Percentiles rank a stretch among this genome's conserved stretches.
phyloP scores from a whole-genome alignment of 2,797 vertebrate genomes.

The Zenarchopterus dispar region DNA sequence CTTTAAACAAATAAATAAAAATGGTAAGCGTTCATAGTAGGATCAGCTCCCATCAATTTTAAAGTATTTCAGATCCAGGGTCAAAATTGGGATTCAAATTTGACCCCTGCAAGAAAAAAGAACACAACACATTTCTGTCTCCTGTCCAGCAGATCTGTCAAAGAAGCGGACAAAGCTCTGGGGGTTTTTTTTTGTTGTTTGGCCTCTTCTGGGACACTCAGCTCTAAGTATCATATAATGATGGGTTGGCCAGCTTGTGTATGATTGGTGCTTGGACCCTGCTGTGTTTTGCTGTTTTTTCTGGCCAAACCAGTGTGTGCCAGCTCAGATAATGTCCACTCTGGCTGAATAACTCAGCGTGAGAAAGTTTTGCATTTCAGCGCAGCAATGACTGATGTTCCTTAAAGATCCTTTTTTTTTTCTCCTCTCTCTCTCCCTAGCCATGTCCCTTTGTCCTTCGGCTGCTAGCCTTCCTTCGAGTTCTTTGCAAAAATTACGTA shows the following conservation, averaged over 20 bases:
- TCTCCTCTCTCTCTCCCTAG: constrained; percentile 4
- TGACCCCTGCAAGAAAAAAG: not conserved
- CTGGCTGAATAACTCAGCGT: constrained; percentile 58
- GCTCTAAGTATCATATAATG: constrained; percentile 70
- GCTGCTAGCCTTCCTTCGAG: constrained; percentile 17
- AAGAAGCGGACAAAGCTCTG: constrained; percentile 33
- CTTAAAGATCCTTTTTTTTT: not conserved
- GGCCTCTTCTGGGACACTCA: constrained; percentile 14
- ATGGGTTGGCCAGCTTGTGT: constrained; percentile 68
- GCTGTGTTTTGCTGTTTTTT: constrained; percentile 60
- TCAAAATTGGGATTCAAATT: too few relatives aligned
- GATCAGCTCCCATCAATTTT: too few relatives aligned
- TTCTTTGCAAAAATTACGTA: constrained; percentile 11
- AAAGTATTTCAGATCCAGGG: too few relatives aligned
- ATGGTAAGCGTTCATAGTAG: too few relatives aligned
- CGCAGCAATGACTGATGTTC: constrained; percentile 28
- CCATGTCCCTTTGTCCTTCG: not conserved
- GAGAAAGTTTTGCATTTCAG: constrained; percentile 53
- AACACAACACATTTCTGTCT: not conserved
- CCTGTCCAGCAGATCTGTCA: constrained; percentile 38
- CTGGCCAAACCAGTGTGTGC: constrained; percentile 44
- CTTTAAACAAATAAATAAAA: too few relatives aligned
- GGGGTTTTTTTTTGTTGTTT: constrained; percentile 45
- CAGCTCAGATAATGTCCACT: constrained; percentile 69
- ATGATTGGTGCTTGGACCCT: constrained; percentile 62